These are phyloP conservation scores for Caenorhabditis sp. DNA, from an alignment of 2,888 invertebrate genomes.

Conservation along the genomic window DNA sequence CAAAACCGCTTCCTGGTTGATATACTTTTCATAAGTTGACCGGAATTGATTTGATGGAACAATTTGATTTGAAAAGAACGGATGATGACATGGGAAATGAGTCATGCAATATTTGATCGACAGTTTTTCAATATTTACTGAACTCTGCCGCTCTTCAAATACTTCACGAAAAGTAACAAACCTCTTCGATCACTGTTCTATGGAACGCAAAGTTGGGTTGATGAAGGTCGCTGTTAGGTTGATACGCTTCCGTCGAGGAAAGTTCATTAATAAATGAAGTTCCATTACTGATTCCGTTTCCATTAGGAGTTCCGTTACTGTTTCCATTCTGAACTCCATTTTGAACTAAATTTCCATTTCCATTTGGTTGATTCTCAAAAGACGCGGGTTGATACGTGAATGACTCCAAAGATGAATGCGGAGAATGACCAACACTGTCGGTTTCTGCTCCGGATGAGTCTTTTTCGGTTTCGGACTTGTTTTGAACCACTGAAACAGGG, in stretches of 20 bases:
- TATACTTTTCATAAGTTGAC: too few relatives aligned
- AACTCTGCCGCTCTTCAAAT: constrained; percentile 26
- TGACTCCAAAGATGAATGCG: constrained; percentile 50
- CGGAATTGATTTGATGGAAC: not conserved
- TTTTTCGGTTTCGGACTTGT: constrained; percentile 54
- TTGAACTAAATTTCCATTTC: not conserved
- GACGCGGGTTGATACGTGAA: constrained; percentile 32
- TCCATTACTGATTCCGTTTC: constrained; percentile 3
- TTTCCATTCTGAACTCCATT: not conserved
- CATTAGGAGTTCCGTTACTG: not conserved
- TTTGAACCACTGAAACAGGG: constrained; percentile 66
- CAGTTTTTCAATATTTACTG: constrained; percentile 5
- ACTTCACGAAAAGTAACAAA: constrained; percentile 27
- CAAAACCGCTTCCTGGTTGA: not conserved
- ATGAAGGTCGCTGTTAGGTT: constrained; percentile 48
- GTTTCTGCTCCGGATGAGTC: constrained; percentile 54
- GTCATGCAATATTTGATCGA: not conserved
- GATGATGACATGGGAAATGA: too few relatives aligned
- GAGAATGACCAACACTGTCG: constrained; percentile 52
- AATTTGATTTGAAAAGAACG: not conserved
- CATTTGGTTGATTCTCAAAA: constrained; percentile 21
- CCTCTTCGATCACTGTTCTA: constrained; percentile 64
- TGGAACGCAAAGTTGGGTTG: constrained; percentile 49
- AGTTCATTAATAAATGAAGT: constrained; percentile 26
- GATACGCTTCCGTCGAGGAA: constrained; percentile 48